Base-by-base conservation (phyloP, 2,797 vertebrate species). In the Phoxinus dragarum region DNA sequence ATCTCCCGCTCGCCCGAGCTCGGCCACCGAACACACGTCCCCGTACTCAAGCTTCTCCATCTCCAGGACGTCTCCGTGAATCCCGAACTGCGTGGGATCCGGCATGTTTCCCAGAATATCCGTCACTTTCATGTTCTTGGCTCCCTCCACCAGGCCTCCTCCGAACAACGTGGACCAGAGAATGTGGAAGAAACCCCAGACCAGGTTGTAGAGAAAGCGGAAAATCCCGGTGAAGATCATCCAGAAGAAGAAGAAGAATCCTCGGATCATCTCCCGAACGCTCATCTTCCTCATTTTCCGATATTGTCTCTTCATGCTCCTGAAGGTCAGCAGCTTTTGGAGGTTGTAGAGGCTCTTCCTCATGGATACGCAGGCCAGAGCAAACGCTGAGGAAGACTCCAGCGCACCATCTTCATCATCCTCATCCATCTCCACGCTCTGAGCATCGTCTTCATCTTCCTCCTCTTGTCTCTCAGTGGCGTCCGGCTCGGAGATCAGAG, bases 51-150 rank as follows among this genome's bases (percentile, higher is more conserved):
- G 91, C 94, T 98, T 98, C 93, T 99, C 98, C 12, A 93, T 92
- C 90, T 99, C 98, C 34, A 97, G 56, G 38, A 96, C 93, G 59
- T 99, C 98, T 9, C 98, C 97, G 0, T 99, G 98, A 90, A 99
- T 99, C 84, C 98, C 98, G 89, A 99, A 99, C 86, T 99, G 98
- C n/a, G 98, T 99, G 67, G 98, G 98, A 91, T 99, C 98, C 1
- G 98, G 98, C 98, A 99, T 99, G 92, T 99, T 98, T 17, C 98
- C 98, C 90, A 99, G 92, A 92, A 99, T 98, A 92, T 99, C 98
- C 0, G 97, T 99, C 89, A 99, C 98, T 93, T 98, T 97, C 93
- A 99, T 99, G 81, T 99, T 99, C 92, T 98, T 99, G 81, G 98
- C 98, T 56, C 98, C 98, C 95, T 99, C 98, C 2, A 99, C 97